Evolutionary conservation across 1,140 invertebrate species (phyloP), one percentile per base, ranked within the genome.

Genomic region (Alviniconcha marisindica): DNA sequence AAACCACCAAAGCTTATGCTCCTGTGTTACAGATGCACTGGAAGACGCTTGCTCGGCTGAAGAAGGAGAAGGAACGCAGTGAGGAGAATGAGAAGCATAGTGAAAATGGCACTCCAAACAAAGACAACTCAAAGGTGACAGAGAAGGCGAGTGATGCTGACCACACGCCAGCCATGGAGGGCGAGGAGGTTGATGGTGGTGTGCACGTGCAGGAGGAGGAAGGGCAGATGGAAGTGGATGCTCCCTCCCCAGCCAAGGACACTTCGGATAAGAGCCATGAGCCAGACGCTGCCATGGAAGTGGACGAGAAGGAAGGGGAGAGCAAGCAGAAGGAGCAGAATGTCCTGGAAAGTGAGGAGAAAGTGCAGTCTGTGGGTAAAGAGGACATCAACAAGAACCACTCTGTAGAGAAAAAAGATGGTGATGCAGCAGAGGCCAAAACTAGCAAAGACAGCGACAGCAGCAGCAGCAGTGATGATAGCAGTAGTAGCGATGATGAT

Each of bases 351-450:
- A 71, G 36, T 71, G 15, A n/a, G 15, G 69, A 71, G 40, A 24
- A 71, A 7, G 10, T 24, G 10, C 36, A 10, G 24, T 33, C 69
- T 40, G 69, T 71, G 36, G 28, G 36, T 31, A 80, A 60, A 69
- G 78, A 80, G 28, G 78, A 80, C 60, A 66, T 80, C 36, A 66
- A 66, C 60, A 80, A 80, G 69, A 80, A 80, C n/a, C 56, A 63
- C 33, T 36, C 76, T 60, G 63, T 82, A 24, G 87, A 82, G n/a
- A 82, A 74, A 31, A 63, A 82, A 74, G 31, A 28, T 31, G 33
- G 84, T 54, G 81, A 77, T 74, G 73, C 77, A 76, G n/a, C 69
- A 38, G 83, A 77, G 82, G 86, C 74, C 31, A 77, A 86, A 48
- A 71, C 77, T 28, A 74, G 77, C 54, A 38, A 73, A 71, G 83